These are phyloP conservation scores for Catharus minimus DNA, from an alignment of 2,113 vertebrate species.

Conservation along the genomic window DNA sequence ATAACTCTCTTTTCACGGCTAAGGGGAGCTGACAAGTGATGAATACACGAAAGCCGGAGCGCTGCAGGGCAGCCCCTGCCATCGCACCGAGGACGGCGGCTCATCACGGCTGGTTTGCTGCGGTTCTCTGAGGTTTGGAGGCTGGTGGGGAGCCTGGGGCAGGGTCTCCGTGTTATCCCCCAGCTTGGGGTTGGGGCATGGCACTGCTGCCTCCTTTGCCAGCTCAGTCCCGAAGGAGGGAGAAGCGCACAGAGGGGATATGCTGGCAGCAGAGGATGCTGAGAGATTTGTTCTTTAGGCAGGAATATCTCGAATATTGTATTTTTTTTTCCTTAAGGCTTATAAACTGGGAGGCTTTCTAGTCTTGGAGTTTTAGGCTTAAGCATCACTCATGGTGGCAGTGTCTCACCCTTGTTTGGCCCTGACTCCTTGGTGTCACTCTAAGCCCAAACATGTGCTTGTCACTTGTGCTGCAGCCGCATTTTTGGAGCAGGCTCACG, in stretches of 20 bases:
- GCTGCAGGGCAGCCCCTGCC: slow-evolving; percentile 9
- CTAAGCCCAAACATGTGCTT: neutral
- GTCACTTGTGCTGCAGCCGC: neutral
- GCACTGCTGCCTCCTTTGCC: neutral
- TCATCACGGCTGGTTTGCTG: neutral
- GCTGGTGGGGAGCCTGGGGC: neutral
- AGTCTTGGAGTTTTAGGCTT: neutral
- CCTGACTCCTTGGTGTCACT: neutral
- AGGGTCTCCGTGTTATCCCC: neutral
- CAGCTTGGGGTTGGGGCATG: rapidly evolving
- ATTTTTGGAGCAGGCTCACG: neutral
- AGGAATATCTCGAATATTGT: neutral
- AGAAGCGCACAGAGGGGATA: neutral
- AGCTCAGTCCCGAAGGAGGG: neutral
- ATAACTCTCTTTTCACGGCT: neutral
- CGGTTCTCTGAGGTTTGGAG: neutral
- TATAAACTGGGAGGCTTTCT: neutral
- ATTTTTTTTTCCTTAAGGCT: neutral
- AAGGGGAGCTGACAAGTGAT: neutral
- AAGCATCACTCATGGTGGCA: neutral
- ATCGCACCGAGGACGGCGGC: neutral
- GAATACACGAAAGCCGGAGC: neutral
- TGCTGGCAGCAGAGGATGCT: neutral
- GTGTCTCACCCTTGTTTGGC: neutral
- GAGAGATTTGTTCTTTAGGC: neutral